Conservation (phyloP, 1,140 invertebrate genomes). For the Metaphire vulgaris region DNA sequence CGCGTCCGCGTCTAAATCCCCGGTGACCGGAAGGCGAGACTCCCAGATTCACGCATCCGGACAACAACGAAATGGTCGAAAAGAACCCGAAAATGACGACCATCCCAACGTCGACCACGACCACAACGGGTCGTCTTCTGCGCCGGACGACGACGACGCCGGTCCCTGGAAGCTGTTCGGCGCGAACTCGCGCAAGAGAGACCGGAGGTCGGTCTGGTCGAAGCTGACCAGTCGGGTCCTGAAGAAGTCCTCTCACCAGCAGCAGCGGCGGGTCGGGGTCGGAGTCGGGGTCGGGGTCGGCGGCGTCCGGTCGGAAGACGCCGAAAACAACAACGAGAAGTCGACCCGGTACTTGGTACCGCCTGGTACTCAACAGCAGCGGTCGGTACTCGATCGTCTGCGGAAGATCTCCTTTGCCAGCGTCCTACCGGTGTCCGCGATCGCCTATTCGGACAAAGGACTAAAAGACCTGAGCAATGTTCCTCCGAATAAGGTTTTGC, state of each 20-base stretch:
- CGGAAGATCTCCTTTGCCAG: not conserved
- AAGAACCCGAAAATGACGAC: no score
- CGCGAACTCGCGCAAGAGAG: not conserved
- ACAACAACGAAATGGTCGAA: no score
- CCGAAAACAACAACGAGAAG: conserved; percentile 3
- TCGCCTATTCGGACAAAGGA: conserved; percentile 16
- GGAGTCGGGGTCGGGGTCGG: no score
- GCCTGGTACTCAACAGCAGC: no score
- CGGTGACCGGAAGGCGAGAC: no score
- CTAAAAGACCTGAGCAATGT: conserved; percentile 12
- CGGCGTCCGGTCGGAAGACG: not conserved
- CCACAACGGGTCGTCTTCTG: no score
- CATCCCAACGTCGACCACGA: no score
- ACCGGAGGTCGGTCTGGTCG: not conserved
- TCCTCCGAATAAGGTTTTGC: not conserved
- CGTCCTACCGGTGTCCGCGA: conserved; percentile 15
- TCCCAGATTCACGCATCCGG: no score
- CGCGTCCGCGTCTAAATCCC: no score
- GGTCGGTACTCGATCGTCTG: not conserved
- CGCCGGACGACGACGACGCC: no score
- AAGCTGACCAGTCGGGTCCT: not conserved
- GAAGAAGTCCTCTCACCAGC: not conserved
- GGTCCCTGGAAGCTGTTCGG: not conserved
- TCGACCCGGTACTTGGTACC: not conserved
- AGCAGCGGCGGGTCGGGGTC: no score